These are phyloP conservation scores for Hirundo rustica DNA, from an alignment of 2,797 vertebrate genomes.

Conservation along the genomic window DNA sequence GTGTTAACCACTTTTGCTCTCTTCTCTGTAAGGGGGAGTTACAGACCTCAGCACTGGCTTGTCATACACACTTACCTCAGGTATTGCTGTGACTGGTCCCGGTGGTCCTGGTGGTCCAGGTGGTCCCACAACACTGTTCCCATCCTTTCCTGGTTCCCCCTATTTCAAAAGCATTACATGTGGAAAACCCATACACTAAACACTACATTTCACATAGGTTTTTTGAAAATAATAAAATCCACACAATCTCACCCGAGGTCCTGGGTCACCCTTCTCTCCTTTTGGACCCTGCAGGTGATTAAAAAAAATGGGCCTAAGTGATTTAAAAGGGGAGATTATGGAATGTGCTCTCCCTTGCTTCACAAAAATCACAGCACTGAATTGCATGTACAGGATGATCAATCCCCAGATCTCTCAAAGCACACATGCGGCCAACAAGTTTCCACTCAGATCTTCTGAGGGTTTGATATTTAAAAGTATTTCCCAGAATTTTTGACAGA, in stretches of 20 bases:
- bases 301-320: not conserved
- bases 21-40: not conserved
- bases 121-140: slow-evolving; percentile 78
- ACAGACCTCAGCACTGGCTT: not conserved
- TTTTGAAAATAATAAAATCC: not conserved
- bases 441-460: not conserved
- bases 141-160: slow-evolving; percentile 87
- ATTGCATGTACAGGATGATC: not conserved
- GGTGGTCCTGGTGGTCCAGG: slow-evolving; percentile 89
- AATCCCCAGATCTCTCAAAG: not conserved
- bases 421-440: not conserved
- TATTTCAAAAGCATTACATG: slow-evolving; percentile 58
- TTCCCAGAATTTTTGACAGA: not conserved
- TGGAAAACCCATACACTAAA: not conserved
- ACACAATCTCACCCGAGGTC: slow-evolving; percentile 83
- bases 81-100: slow-evolving; percentile 70
- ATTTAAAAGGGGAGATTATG: not conserved
- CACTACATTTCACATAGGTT: not conserved
- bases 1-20: not conserved
- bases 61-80: slow-evolving; percentile 47
- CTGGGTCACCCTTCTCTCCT: slow-evolving; percentile 85
- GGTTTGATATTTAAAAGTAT: not conserved
- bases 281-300: slow-evolving; percentile 80
- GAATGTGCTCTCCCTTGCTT: not conserved
- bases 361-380: not conserved